phyloP scores from a whole-genome alignment of 2,888 invertebrate species.

The Hirtodrosophila trivittata region DNA sequence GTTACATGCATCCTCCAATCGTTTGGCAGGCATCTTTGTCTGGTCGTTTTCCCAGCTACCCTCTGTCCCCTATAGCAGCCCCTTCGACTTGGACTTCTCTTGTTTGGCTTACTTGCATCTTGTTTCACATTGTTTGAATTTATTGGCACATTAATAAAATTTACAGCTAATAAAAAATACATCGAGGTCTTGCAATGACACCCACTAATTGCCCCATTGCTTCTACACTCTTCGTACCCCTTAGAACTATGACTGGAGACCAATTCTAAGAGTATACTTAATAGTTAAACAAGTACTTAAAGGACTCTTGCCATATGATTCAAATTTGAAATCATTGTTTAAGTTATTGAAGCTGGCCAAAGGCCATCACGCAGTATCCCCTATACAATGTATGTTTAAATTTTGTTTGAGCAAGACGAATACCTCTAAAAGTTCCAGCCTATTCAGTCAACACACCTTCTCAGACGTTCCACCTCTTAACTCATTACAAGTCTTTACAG shows the following conservation, averaged over 20 bases:
- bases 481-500: slow-evolving; percentile 22
- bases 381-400: no score
- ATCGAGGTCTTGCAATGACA: slow-evolving; percentile 61
- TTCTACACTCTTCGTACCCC: not conserved
- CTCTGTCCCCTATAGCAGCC: not conserved
- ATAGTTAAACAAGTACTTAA: no score
- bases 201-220: slow-evolving; percentile 47
- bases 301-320: no score
- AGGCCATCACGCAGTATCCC: no score
- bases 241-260: not conserved
- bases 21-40: slow-evolving; percentile 54
- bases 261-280: not conserved
- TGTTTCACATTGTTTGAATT: slow-evolving; percentile 71
- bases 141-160: slow-evolving; percentile 78
- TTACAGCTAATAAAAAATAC: slow-evolving; percentile 81
- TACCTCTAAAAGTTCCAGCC: no score
- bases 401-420: no score
- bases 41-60: slow-evolving; percentile 32
- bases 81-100: slow-evolving; percentile 19
- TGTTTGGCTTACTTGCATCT: slow-evolving; percentile 53
- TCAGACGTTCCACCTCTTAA: not conserved
- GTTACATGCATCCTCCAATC: slow-evolving; percentile 49
- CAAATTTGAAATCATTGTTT: no score
- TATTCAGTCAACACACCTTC: not conserved
- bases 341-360: no score